Evolutionary conservation across 2,888 invertebrate genomes (phyloP).

Genomic region (Andrena dorsata): DNA sequence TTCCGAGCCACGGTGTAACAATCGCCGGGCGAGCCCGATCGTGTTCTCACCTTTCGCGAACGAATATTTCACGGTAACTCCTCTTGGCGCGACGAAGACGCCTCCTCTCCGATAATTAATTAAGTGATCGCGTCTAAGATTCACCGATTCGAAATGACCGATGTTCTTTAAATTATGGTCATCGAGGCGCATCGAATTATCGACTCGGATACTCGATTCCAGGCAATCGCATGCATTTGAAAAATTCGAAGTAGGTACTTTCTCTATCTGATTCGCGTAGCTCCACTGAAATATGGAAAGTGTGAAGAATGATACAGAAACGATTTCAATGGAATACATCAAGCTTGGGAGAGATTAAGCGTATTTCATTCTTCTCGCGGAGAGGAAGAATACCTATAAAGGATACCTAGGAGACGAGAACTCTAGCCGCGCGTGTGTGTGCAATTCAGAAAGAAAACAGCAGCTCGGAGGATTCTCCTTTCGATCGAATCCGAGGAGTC

Average conservation of each 20-base stretch:
- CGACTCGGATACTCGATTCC: not conserved
- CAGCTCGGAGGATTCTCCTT: constrained; percentile 19
- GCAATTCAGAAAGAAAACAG: constrained; percentile 15
- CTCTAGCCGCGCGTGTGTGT: constrained; percentile 7
- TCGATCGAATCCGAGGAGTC: constrained; percentile 34
- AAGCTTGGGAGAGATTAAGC: not conserved
- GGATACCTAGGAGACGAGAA: too few species aligned
- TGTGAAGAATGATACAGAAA: too few species aligned
- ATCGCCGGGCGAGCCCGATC: constrained; percentile 12
- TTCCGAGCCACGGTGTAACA: not conserved
- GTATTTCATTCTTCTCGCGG: too few species aligned
- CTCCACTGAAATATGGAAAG: too few species aligned
- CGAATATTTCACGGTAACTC: constrained; percentile 23
- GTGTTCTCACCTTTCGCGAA: constrained; percentile 17
- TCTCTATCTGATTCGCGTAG: too few species aligned
- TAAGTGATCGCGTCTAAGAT: constrained; percentile 15
- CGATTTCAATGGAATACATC: too few species aligned
- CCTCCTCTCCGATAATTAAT: constrained; percentile 28
- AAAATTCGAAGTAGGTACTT: too few species aligned
- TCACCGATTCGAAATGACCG: not conserved
- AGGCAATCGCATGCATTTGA: too few species aligned
- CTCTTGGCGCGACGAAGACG: constrained; percentile 10
- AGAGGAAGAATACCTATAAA: not conserved
- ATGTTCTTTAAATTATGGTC: constrained; percentile 6
- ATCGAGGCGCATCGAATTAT: not conserved